phyloP scores from a whole-genome alignment of 2,113 vertebrate species.

The Pithys albifrons region DNA sequence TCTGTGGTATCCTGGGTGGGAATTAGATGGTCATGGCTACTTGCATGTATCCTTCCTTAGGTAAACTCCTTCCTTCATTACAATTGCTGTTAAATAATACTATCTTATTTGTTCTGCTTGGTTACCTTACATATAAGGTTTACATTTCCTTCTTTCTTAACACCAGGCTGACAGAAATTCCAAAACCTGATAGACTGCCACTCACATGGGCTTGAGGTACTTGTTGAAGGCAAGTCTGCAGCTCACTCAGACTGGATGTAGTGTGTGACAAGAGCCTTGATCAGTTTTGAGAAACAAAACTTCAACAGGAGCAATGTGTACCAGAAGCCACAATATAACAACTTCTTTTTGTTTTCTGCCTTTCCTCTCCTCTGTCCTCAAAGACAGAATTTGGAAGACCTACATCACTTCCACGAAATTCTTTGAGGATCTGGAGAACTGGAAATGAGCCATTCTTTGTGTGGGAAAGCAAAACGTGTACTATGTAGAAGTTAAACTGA shows the following conservation, averaged over 20 bases:
- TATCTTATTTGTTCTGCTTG: neutral
- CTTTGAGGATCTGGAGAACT: neutral
- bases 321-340: fast-evolving
- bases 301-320: neutral
- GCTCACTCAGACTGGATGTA: neutral
- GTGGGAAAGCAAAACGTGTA: neutral
- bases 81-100: neutral
- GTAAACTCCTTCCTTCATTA: neutral
- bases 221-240: neutral
- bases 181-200: neutral
- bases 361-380: neutral
- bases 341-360: neutral
- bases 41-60: neutral
- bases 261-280: neutral
- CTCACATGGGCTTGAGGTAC: neutral
- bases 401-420: neutral
- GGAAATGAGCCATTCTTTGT: neutral
- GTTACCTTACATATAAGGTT: neutral
- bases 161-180: neutral
- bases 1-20: neutral
- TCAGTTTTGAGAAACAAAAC: neutral
- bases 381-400: neutral
- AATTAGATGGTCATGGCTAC: neutral
- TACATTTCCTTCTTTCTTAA: neutral
- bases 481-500: neutral